Evolutionary conservation across 2,888 invertebrate genomes (phyloP).

Genomic region (Sympetrum striolatum): DNA sequence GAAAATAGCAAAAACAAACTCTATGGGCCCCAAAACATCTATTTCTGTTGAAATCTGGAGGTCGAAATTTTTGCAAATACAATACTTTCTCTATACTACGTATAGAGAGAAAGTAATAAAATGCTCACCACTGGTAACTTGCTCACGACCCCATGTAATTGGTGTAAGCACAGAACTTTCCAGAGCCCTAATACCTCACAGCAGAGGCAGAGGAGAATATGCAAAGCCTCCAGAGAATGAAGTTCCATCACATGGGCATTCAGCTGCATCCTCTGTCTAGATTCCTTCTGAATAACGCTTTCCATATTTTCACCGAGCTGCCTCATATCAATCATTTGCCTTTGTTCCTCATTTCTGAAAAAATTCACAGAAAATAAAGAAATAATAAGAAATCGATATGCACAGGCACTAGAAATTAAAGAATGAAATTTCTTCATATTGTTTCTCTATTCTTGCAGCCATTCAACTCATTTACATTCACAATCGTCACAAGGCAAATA

Average conservation of each 20-base stretch:
- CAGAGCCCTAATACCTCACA: conserved; percentile 92
- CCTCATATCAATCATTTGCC: background rate
- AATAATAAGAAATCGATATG: too few relatives aligned
- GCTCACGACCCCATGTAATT: conserved; percentile 80
- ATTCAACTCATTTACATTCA: too few relatives aligned
- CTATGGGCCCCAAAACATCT: too few relatives aligned
- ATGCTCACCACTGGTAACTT: conserved; percentile 66
- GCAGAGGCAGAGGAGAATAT: conserved; percentile 66
- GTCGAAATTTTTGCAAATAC: too few relatives aligned
- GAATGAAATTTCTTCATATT: too few relatives aligned
- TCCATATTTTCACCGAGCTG: background rate
- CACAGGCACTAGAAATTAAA: too few relatives aligned
- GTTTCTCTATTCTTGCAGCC: too few relatives aligned
- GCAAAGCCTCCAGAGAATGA: conserved; percentile 78
- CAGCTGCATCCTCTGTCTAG: conserved; percentile 67
- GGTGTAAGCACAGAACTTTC: conserved; percentile 92
- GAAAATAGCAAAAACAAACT: too few relatives aligned
- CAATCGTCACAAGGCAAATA: too few relatives aligned
- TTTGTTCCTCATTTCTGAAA: background rate
- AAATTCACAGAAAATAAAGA: background rate
- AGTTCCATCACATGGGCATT: background rate
- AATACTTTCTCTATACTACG: too few relatives aligned
- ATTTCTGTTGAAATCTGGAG: too few relatives aligned
- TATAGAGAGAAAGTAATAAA: too few relatives aligned
- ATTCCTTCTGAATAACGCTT: conserved; percentile 50